Conservation (phyloP, 2,797 vertebrate species). For the Arnoldichthys spilopterus region DNA sequence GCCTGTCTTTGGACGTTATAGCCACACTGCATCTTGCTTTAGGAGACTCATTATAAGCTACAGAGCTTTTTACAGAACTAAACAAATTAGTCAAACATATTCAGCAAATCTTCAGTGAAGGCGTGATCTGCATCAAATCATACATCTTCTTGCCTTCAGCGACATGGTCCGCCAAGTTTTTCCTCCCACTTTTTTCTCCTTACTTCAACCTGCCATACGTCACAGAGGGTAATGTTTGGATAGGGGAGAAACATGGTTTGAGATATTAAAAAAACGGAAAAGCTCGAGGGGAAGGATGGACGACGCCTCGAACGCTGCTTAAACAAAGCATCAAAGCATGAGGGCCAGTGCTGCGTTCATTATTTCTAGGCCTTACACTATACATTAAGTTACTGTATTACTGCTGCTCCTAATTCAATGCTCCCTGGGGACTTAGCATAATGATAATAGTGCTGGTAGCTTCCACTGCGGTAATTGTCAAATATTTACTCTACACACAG, state of each 20-base stretch:
- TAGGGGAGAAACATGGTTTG: neutral
- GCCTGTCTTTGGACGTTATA: too few relatives aligned
- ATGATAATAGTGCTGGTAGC: constrained; percentile 54
- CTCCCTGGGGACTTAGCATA: constrained; percentile 51
- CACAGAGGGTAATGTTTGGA: constrained; percentile 7
- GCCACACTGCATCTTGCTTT: too few relatives aligned
- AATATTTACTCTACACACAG: constrained; percentile 27
- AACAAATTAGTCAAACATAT: neutral
- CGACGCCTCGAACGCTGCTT: constrained; percentile 1
- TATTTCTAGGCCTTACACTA: constrained; percentile 69
- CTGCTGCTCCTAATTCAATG: constrained; percentile 48
- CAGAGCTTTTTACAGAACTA: too few relatives aligned
- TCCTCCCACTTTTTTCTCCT: constrained; percentile 3
- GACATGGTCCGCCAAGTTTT: constrained; percentile 17
- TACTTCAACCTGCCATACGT: constrained; percentile 16
- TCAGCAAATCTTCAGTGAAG: neutral
- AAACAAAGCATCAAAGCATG: constrained; percentile 23
- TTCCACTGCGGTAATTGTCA: constrained; percentile 28
- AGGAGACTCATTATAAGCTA: too few relatives aligned
- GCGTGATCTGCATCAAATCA: constrained; percentile 9
- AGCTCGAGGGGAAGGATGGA: neutral
- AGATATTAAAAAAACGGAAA: constrained; percentile 6
- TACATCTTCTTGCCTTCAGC: constrained; percentile 21
- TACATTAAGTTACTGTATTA: constrained; percentile 56
- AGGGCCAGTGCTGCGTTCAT: constrained; percentile 53